Percentiles rank a stretch among this genome's conserved stretches.
Conservation (phyloP, 2,113 vertebrate species). For the Bambusicola thoracicus region DNA sequence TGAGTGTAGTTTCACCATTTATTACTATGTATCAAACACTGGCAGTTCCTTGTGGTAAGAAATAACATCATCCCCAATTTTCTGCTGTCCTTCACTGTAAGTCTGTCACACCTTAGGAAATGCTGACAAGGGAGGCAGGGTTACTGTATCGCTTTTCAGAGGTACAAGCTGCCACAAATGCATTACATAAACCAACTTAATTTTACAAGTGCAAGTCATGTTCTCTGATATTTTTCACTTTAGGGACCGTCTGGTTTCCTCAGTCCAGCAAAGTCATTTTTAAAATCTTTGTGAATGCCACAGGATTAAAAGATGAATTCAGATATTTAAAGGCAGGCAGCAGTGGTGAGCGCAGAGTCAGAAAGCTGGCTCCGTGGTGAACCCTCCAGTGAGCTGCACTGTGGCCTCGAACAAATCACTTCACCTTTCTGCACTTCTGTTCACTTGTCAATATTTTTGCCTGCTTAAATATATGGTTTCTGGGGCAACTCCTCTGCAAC, state of each 20-base stretch:
- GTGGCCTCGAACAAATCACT: constrained; percentile 42
- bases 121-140: background rate
- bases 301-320: constrained; percentile 36
- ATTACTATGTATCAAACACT: background rate
- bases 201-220: background rate
- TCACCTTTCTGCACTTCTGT: constrained; percentile 4
- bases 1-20: background rate
- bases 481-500: background rate
- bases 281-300: background rate
- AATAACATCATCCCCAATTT: background rate
- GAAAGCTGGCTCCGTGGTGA: background rate
- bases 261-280: constrained; percentile 11
- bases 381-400: constrained; percentile 1
- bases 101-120: constrained; percentile 1
- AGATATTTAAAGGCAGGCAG: constrained; percentile 19
- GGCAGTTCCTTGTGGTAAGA: background rate
- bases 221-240: constrained; percentile 41
- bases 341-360: background rate
- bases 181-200: constrained; percentile 1
- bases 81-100: background rate
- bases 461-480: background rate
- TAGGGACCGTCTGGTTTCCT: background rate
- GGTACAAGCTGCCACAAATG: background rate
- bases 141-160: background rate
- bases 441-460: constrained; percentile 34